Evolutionary conservation across 2,797 vertebrate genomes (phyloP).

Genomic region (Alca torda): DNA sequence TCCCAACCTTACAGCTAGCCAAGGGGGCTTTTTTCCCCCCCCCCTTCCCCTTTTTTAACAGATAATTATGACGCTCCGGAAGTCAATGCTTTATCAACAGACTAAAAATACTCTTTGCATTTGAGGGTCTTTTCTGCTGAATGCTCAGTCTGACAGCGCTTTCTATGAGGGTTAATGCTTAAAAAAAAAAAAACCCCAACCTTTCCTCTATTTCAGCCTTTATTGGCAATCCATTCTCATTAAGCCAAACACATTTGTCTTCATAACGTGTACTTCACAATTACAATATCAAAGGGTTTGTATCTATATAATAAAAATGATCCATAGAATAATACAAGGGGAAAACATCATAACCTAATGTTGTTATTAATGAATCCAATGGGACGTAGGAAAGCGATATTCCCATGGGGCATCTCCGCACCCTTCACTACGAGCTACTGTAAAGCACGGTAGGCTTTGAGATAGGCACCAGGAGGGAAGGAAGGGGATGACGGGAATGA

Average conservation of each 20-base stretch:
- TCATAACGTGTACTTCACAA: conserved; percentile 76
- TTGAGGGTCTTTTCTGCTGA: conserved; percentile 5
- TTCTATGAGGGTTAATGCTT: conserved; percentile 31
- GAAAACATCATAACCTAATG: conserved; percentile 61
- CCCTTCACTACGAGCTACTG: neutral
- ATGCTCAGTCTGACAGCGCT: neutral
- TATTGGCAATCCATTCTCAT: conserved; percentile 82
- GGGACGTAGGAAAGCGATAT: conserved; percentile 5
- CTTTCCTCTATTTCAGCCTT: conserved; percentile 67
- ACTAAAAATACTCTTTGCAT: conserved; percentile 53
- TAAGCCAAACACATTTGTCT: conserved; percentile 78
- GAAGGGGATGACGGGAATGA: neutral
- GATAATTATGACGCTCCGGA: conserved; percentile 45
- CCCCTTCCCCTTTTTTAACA: neutral
- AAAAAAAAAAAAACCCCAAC: neutral
- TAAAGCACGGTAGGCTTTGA: neutral
- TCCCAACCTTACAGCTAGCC: neutral
- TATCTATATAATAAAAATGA: conserved; percentile 79
- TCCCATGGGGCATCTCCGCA: conserved; percentile 17
- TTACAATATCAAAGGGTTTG: conserved; percentile 80
- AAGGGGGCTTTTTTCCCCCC: neutral
- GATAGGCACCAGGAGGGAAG: neutral
- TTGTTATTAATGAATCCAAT: conserved; percentile 70
- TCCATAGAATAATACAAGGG: conserved; percentile 71
- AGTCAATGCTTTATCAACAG: conserved; percentile 61